Percentiles rank a stretch among this genome's conserved stretches.
Evolutionary conservation across 2,888 invertebrate genomes (phyloP).

Genomic region (Apodemia mormo): DNA sequence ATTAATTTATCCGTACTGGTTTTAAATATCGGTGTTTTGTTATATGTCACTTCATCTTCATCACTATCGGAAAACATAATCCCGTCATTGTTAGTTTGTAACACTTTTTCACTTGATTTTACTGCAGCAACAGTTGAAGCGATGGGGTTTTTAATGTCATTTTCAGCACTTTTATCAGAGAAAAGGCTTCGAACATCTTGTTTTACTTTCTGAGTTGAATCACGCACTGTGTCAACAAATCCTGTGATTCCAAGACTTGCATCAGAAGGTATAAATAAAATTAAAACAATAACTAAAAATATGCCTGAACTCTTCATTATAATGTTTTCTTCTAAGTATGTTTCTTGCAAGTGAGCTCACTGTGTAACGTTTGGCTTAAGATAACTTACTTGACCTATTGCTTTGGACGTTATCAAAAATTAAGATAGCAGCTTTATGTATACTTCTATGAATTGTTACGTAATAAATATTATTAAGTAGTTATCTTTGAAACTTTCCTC

Average conservation of each 20-base stretch:
- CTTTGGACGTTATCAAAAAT: conserved; percentile 19
- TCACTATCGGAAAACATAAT: background rate
- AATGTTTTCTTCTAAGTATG: conserved; percentile 19
- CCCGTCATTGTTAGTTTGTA: background rate
- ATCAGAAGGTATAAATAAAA: conserved; percentile 31
- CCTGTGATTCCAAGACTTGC: conserved; percentile 43
- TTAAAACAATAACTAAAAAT: conserved; percentile 18
- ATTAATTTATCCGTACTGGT: background rate
- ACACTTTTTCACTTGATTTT: background rate
- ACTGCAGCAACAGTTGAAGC: background rate
- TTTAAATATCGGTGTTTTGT: background rate
- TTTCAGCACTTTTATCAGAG: background rate
- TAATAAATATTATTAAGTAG: background rate
- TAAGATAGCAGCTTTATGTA: conserved; percentile 20
- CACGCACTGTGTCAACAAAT: conserved; percentile 46
- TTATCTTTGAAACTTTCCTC: background rate
- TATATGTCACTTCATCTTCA: background rate
- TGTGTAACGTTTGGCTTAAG: conserved; percentile 19
- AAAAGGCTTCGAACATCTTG: conserved; percentile 45
- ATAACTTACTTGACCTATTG: conserved; percentile 29
- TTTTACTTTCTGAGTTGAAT: conserved; percentile 42
- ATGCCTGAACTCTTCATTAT: conserved; percentile 29
- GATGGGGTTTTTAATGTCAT: background rate
- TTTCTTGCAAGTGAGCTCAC: conserved; percentile 24
- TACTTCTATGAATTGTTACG: background rate